Evolutionary conservation across 2,888 invertebrate genomes (phyloP).

Genomic region (Rotaria macrura): DNA sequence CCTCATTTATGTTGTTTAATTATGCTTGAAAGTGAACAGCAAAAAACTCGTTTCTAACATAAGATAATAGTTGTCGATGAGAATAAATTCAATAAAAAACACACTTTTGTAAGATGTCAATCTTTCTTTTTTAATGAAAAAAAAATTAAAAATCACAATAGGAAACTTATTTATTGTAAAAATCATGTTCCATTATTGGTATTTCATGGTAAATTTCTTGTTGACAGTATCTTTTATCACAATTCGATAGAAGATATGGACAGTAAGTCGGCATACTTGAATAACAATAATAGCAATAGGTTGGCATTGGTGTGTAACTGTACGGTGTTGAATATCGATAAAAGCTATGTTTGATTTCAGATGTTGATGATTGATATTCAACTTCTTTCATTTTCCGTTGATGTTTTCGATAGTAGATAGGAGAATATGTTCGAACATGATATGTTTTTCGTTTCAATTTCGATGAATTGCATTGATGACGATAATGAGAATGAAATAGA

Average conservation of each 20-base stretch:
- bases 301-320: not conserved
- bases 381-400: not conserved
- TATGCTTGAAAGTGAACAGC: conserved; percentile 20
- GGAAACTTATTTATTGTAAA: too few species aligned
- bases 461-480: not conserved
- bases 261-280: not conserved
- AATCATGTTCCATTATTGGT: not conserved
- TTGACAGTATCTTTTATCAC: not conserved
- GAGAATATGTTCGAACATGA: not conserved
- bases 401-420: not conserved
- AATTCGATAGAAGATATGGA: not conserved
- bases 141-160: too few species aligned
- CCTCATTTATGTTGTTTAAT: conserved; percentile 8
- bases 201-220: not conserved
- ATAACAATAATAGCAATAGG: not conserved
- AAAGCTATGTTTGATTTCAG: too few species aligned
- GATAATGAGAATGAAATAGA: not conserved
- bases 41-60: not conserved
- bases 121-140: too few species aligned
- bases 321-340: not conserved
- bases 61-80: not conserved
- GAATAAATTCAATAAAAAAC: not conserved
- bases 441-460: not conserved
- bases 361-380: not conserved
- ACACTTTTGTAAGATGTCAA: too few species aligned